Percentiles rank a stretch among this genome's conserved stretches.
Conservation (phyloP, 2,888 invertebrate species). For the Belgica antarctica region DNA sequence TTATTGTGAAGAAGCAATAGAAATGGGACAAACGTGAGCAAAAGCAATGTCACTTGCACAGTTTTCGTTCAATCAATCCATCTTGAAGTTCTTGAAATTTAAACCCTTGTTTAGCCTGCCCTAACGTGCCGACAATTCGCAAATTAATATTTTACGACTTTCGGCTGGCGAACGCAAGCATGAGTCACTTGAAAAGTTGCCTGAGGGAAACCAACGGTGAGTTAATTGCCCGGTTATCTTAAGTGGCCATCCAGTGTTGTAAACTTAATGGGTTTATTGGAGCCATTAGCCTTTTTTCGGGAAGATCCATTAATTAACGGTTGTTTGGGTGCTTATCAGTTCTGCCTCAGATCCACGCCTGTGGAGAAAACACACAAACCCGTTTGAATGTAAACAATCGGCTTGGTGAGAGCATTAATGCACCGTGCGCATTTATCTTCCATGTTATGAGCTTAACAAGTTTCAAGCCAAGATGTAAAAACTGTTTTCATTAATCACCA, state of each 20-base stretch:
- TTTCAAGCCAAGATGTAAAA: background rate
- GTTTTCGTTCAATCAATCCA: no score
- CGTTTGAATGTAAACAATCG: background rate
- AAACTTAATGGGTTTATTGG: background rate
- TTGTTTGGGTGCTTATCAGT: background rate
- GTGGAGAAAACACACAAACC: background rate
- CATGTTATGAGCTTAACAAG: no score
- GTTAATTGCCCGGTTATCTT: background rate
- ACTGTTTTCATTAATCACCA: constrained; percentile 5
- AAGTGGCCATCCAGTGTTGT: background rate
- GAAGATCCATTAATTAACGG: no score
- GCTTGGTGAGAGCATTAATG: background rate
- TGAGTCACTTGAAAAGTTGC: constrained; percentile 1
- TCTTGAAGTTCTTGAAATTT: no score
- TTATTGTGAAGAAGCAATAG: no score
- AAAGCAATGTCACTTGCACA: no score
- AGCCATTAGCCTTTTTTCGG: constrained; percentile 3
- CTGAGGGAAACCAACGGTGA: background rate
- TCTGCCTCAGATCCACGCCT: background rate
- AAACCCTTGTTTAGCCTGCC: no score
- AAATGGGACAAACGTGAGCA: no score
- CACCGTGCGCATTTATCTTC: constrained; percentile 21
- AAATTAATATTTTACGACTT: no score
- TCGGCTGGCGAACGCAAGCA: no score
- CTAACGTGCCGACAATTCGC: no score